A percentile compares a stretch with the other conserved stretches of the same genome.
Evolutionary conservation across 1,140 invertebrate species (phyloP).

Genomic region (Drosophila carrolli): DNA sequence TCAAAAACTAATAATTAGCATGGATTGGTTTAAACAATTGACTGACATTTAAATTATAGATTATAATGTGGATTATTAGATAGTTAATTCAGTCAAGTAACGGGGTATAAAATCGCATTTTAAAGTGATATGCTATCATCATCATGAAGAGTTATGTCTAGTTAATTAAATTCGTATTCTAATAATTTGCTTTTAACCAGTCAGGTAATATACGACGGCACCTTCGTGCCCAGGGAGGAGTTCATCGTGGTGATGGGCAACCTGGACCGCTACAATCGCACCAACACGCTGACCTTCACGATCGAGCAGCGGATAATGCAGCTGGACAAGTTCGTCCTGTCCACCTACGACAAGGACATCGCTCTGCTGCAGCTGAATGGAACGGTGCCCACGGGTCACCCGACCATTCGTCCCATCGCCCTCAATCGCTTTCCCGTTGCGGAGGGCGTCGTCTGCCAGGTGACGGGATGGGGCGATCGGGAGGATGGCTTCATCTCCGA

Average conservation of each 20-base stretch:
- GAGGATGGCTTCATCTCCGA: conserved; percentile 64
- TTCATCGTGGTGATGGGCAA: conserved; percentile 79
- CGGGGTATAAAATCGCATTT: too few species aligned
- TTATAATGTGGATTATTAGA: too few species aligned
- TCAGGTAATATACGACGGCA: conserved; percentile 60
- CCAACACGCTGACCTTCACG: conserved; percentile 62
- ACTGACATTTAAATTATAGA: too few species aligned
- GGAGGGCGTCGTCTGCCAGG: conserved; percentile 58
- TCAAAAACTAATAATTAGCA: too few species aligned
- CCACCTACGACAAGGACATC: conserved; percentile 67
- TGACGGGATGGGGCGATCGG: conserved; percentile 72
- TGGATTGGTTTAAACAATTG: too few species aligned
- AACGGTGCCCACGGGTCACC: conserved; percentile 59
- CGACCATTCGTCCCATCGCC: conserved; percentile 63
- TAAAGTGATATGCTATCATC: too few species aligned
- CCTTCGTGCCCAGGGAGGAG: conserved; percentile 48
- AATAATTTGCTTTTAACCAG: conserved; percentile 6
- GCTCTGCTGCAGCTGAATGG: conserved; percentile 60
- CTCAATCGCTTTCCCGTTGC: conserved; percentile 24
- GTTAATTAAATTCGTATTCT: too few species aligned
- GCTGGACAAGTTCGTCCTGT: conserved; percentile 46
- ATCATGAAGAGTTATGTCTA: too few species aligned
- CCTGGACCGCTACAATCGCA: conserved; percentile 66
- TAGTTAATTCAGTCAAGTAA: too few species aligned
- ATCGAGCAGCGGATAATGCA: conserved; percentile 43